These are phyloP conservation scores for Eledona agricola DNA, from an alignment of 2,888 invertebrate genomes.

Conservation along the genomic window DNA sequence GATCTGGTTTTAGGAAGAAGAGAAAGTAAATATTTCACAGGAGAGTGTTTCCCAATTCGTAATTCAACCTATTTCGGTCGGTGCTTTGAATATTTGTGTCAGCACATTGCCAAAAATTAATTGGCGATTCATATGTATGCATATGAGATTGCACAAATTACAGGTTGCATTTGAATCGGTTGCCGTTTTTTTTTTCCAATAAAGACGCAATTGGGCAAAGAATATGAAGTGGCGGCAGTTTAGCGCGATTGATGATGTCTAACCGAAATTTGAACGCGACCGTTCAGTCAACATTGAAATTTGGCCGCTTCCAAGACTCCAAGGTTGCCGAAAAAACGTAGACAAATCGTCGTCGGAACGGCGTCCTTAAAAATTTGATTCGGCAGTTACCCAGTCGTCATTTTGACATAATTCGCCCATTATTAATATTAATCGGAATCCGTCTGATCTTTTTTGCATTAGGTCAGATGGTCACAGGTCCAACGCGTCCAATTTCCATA, in stretches of 20 bases:
- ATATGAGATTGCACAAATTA: no score
- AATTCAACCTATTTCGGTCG: no score
- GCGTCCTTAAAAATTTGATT: background rate
- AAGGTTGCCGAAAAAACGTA: conserved; percentile 9
- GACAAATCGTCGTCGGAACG: conserved; percentile 13
- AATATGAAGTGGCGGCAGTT: background rate
- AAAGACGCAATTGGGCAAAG: background rate
- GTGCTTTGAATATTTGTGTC: no score
- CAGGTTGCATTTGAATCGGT: no score
- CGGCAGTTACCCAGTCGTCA: conserved; percentile 2
- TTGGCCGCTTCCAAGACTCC: conserved; percentile 7
- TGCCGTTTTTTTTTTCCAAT: background rate
- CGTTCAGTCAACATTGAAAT: conserved; percentile 18
- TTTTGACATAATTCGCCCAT: conserved; percentile 33
- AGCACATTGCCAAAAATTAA: no score
- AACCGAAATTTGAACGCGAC: conserved; percentile 17
- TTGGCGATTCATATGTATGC: no score
- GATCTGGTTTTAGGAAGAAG: no score
- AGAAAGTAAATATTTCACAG: no score
- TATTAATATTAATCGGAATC: conserved; percentile 31
- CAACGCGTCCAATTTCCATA: conserved; percentile 25
- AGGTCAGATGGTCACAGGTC: conserved; percentile 50
- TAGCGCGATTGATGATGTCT: conserved; percentile 1
- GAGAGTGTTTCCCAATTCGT: no score
- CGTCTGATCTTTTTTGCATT: conserved; percentile 42